Evolutionary conservation across 2,888 invertebrate genomes (phyloP).

Genomic region (Zhengitettix transpicula): DNA sequence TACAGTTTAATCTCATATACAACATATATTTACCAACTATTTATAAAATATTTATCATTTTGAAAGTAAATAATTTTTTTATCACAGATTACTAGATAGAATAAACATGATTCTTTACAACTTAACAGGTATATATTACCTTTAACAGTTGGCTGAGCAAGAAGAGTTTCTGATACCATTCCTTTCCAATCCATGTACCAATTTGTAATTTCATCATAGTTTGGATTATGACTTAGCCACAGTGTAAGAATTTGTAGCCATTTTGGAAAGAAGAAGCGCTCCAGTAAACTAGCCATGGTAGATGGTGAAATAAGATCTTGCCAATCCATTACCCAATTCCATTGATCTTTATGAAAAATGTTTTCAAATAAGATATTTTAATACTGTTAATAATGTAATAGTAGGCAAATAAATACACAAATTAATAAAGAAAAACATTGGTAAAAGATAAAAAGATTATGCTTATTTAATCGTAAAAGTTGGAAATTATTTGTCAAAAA

Average conservation of each 20-base stretch:
- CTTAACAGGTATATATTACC: constrained; percentile 21
- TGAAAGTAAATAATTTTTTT: not conserved
- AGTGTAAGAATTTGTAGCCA: constrained; percentile 71
- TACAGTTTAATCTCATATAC: no score
- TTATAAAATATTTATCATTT: not conserved
- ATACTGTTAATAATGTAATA: no score
- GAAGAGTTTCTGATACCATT: constrained; percentile 31
- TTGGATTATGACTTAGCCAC: constrained; percentile 84
- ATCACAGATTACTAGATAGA: not conserved
- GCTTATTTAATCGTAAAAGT: no score
- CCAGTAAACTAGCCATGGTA: constrained; percentile 62
- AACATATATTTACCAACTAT: not conserved
- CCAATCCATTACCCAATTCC: constrained; percentile 95
- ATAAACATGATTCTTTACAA: not conserved
- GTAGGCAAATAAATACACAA: no score
- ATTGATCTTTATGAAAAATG: constrained; percentile 45
- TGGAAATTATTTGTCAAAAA: no score
- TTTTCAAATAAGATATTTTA: no score
- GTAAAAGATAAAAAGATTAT: no score
- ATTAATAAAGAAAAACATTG: no score
- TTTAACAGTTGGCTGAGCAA: constrained; percentile 36
- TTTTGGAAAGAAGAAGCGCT: constrained; percentile 82
- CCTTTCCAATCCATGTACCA: constrained; percentile 60
- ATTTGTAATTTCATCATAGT: constrained; percentile 75
- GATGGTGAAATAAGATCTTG: constrained; percentile 62